A percentile compares a stretch with the other conserved stretches of the same genome.
Conservation (phyloP, 2,797 vertebrate genomes). For the Tapirus indicus region DNA sequence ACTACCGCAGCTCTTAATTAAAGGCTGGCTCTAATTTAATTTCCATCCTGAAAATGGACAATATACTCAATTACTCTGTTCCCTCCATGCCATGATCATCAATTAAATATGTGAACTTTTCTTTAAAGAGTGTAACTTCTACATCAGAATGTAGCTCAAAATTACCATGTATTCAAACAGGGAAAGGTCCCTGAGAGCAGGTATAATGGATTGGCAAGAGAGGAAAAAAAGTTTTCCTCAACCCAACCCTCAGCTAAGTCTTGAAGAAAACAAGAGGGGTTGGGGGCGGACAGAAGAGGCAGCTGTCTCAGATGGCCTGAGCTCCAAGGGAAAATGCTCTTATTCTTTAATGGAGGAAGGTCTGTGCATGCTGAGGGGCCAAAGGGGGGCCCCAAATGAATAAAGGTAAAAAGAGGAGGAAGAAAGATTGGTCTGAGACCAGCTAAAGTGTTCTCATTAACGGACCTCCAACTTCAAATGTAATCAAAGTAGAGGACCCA, state of each 20-base stretch:
- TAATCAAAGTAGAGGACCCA: slow-evolving; percentile 74
- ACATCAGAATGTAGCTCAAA: slow-evolving; percentile 29
- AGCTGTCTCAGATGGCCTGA: slow-evolving; percentile 63
- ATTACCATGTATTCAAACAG: slow-evolving; percentile 13
- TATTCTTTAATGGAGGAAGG: slow-evolving; percentile 65
- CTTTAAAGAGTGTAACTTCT: slow-evolving; percentile 21
- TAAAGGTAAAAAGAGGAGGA: slow-evolving; percentile 73
- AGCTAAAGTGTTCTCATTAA: slow-evolving; percentile 79
- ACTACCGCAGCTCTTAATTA: background rate
- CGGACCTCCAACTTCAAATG: slow-evolving; percentile 74
- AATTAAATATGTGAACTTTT: slow-evolving; percentile 64
- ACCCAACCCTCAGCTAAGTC: slow-evolving; percentile 46
- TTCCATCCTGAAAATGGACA: slow-evolving; percentile 68
- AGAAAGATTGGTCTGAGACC: slow-evolving; percentile 70
- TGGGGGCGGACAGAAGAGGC: slow-evolving; percentile 33
- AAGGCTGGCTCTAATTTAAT: slow-evolving; percentile 64
- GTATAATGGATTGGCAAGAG: background rate
- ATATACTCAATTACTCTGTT: slow-evolving; percentile 38
- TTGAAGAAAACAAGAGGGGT: slow-evolving; percentile 63
- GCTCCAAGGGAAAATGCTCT: slow-evolving; percentile 46
- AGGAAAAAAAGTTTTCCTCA: slow-evolving; percentile 34
- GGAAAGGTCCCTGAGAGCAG: background rate
- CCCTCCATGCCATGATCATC: slow-evolving; percentile 18
- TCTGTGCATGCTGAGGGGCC: slow-evolving; percentile 56
- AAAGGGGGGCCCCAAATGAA: slow-evolving; percentile 62